Base-by-base conservation (phyloP, 2,888 invertebrate species). In the Hydraecia micacea region DNA sequence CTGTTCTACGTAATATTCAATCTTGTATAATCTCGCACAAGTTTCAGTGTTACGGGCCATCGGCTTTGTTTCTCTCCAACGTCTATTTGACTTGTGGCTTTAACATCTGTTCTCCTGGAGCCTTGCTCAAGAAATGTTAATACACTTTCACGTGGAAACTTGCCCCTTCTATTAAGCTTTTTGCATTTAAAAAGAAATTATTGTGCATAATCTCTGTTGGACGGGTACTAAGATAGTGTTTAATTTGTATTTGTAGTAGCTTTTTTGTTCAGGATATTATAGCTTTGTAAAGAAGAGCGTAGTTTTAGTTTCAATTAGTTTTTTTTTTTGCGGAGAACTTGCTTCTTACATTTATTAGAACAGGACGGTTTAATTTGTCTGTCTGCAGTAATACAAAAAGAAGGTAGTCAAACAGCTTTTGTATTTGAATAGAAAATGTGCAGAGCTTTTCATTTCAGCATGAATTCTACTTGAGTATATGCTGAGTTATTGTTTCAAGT, bases 51-150 rank as follows among this genome's bases (percentile, higher is more conserved):
- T 87, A 77, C 85, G 75, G 86, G 83, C 86, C 87, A 89, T 87
- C 87, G 87, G 85, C 84, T 88, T 90, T 90, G 90, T 91, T 91
- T 88, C 87, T 87, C 84, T 87, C 71, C 86, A 87, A 77, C 90
- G 88, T 90, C 89, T 92, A 90, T 92, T 93, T 92, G 92, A 93
- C 92, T 92, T 91, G 90, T 83, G 90, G 91, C 89, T 92, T 91
- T 88, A 89, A 87, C 87, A 88, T 91, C 90, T 87, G 90, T 88
- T 89, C 86, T 86, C 83, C 76, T 85, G 85, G 86, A 88, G 85
- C 80, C 83, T 86, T 86, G 80, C 87, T 88, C 89, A 88, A 89
- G 90, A 91, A 91, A 91, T 91, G 88, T 91, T 91, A 92, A 92
- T 92, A 89, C 88, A 91, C 87, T 91, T 90, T 88, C 84, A 84